Evolutionary conservation across 1,140 invertebrate genomes (phyloP), one percentile per base, ranked within the genome.

Genomic region (Sitobion miscanthi): DNA sequence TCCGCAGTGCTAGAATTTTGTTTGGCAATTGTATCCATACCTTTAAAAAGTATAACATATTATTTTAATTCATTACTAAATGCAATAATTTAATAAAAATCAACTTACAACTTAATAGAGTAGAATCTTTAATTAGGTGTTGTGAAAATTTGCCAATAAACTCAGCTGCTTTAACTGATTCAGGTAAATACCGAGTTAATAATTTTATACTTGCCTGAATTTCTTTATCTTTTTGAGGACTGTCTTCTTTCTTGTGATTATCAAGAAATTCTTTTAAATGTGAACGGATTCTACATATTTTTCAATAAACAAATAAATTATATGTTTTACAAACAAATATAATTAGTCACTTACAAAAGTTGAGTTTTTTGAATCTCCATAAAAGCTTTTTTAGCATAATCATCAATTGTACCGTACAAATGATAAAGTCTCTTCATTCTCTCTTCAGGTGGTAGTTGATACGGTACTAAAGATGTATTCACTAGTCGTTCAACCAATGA

Each of bases 401-500:
- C 98, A 95, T 99, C 99, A 69, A 99, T 97, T 86, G 98, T 99
- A 77, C 97, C 98, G 94, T 99, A 97, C 14, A 99, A 95, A 95
- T 99, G 97, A 95, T 98, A 99, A 11, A 99, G 95, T 95, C 98
- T 98, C 95, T 98, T 98, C 99, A 99, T 99, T 94, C 98, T 96
- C 90, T 99, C 97, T 85, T 97, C 96, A 1, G 98, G 96, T 21
- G 97, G 96, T 82, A 99, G 95, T 94, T 98, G 98, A 95, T 99
- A 99, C 8, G 99, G 99, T 89, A 99, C 98, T 91, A 99, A 96
- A 94, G 98, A 99, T 54, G 98, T 99, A 95, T 99, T 99, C 20
- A 99, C 95, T n/a, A 99, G 96, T 94, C 98, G 96, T 95, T 99
- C 99, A 6, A 99, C 98, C 42, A 99, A 95, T 86, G 99, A 96